Conservation (phyloP, 2,888 invertebrate genomes). For the Trypoxylon attenuatum region DNA sequence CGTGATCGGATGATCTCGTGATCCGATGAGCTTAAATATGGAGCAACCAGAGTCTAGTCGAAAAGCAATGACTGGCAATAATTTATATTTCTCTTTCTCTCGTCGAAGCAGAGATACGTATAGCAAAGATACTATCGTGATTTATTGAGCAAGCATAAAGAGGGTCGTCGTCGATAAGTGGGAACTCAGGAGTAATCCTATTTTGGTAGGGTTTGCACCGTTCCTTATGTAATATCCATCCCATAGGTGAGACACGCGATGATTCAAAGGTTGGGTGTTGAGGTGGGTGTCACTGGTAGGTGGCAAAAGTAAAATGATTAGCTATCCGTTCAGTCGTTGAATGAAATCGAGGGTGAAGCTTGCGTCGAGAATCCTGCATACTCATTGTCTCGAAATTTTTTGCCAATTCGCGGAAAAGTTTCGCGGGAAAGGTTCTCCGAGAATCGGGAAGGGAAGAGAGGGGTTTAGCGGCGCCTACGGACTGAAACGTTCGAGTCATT, state of each 20-base stretch:
- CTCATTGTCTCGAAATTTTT: not conserved
- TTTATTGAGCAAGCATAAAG: too few species aligned
- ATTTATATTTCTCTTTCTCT: too few species aligned
- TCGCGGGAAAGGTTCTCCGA: not conserved
- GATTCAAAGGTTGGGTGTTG: constrained; percentile 50
- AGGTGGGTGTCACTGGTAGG: constrained; percentile 43
- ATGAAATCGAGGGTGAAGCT: constrained; percentile 40
- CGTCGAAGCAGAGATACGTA: too few species aligned
- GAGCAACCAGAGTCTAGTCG: too few species aligned
- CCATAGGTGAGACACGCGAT: constrained; percentile 35
- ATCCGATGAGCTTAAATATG: too few species aligned
- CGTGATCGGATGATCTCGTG: too few species aligned
- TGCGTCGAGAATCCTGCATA: constrained; percentile 14
- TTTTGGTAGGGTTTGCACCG: constrained; percentile 36
- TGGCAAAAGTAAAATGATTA: constrained; percentile 18
- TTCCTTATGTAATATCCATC: constrained; percentile 41
- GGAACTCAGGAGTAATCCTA: too few species aligned
- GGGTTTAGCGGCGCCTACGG: constrained; percentile 15
- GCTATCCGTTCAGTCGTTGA: constrained; percentile 13
- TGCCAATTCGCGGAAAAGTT: not conserved
- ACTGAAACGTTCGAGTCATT: constrained; percentile 45
- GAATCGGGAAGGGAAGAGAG: constrained; percentile 4
- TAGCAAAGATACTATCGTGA: too few species aligned
- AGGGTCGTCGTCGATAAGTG: too few species aligned
- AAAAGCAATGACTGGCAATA: too few species aligned